phyloP scores from a whole-genome alignment of 2,888 invertebrate genomes.

The Brachypterus glaber region DNA sequence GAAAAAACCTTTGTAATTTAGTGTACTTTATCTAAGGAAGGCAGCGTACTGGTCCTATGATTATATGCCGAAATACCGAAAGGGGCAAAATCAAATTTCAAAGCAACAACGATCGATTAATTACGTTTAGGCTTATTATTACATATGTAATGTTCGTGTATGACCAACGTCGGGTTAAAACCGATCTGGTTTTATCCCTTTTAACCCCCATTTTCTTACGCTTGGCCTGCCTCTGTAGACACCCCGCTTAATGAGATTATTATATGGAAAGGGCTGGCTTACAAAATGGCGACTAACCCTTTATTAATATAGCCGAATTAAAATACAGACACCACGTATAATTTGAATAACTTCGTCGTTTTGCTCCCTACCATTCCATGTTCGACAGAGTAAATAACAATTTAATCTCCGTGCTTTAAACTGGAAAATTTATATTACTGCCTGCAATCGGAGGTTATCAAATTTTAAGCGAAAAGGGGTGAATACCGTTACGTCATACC shows the following conservation, averaged over 20 bases:
- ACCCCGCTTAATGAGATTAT: slow-evolving; percentile 43
- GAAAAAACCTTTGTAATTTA: too few relatives aligned
- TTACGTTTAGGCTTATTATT: slow-evolving; percentile 31
- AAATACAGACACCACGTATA: slow-evolving; percentile 25
- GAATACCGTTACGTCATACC: too few relatives aligned
- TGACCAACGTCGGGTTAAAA: slow-evolving; percentile 21
- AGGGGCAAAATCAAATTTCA: slow-evolving; percentile 36
- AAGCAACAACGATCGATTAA: slow-evolving; percentile 34
- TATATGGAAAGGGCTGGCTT: slow-evolving; percentile 37
- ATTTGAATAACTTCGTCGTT: background rate
- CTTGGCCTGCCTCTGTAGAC: slow-evolving; percentile 39
- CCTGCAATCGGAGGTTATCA: too few relatives aligned
- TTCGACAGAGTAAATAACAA: too few relatives aligned
- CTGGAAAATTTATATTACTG: too few relatives aligned
- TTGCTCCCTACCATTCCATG: too few relatives aligned
- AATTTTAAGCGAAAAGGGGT: too few relatives aligned
- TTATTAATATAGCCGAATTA: slow-evolving; percentile 32
- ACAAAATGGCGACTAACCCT: slow-evolving; percentile 39
- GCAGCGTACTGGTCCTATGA: background rate
- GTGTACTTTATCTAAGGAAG: background rate
- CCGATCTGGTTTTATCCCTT: slow-evolving; percentile 28
- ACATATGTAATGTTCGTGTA: slow-evolving; percentile 24
- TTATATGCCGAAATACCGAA: slow-evolving; percentile 15
- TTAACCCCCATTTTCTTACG: slow-evolving; percentile 35
- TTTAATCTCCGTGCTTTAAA: too few relatives aligned